Base-by-base conservation (phyloP, 2,797 vertebrate species). In the Myripristis jacobus region DNA sequence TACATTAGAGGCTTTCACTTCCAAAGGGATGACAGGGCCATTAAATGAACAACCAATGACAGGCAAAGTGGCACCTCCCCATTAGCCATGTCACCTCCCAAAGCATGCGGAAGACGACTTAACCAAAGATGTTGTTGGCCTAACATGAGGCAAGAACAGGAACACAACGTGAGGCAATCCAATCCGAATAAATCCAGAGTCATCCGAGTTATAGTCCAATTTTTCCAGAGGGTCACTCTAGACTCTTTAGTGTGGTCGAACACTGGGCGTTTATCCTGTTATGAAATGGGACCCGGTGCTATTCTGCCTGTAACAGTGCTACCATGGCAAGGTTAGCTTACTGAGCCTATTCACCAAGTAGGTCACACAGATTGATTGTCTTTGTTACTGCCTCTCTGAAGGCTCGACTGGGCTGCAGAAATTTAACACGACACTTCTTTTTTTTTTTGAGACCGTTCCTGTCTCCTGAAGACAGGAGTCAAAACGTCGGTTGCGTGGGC, bases 1-100 rank as follows among this genome's bases (percentile, higher is more conserved):
- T 90, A 92, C 91, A 93, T 93, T 91, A 93, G 90, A 88, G 62
- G 83, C 88, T 90, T 81, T 90, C 84, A 75, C 87, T 89, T 87
- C 86, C 80, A 84, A 61, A 88, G 81, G 87, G 86, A 84, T 72
- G 64, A 84, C 75, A 66, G 80, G 77, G 80, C 87, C 87, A 87
- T 92, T 90, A 93, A 91, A 92, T 83, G 87, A 89, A 86, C 90
- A 89, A 67, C 90, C 91, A 81, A 77, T 75, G 89, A 92, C 93
- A 91, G 91, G 89, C 91, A 91, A 90, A 91, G 86, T 88, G 89
- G 89, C 91, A 92, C 90, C 89, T 91, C 82, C 82, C 79, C 67
- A 88, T 89, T 91, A 91, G 84, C 77, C 0, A 52, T 66, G 83
- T 87, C 72, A 48, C 75, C 79, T 87, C 62, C 71, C 74, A 50